Percentiles rank a stretch among this genome's conserved stretches.
phyloP scores from a whole-genome alignment of 2,797 vertebrate genomes.

The Pipistrellus pygmaeus region DNA sequence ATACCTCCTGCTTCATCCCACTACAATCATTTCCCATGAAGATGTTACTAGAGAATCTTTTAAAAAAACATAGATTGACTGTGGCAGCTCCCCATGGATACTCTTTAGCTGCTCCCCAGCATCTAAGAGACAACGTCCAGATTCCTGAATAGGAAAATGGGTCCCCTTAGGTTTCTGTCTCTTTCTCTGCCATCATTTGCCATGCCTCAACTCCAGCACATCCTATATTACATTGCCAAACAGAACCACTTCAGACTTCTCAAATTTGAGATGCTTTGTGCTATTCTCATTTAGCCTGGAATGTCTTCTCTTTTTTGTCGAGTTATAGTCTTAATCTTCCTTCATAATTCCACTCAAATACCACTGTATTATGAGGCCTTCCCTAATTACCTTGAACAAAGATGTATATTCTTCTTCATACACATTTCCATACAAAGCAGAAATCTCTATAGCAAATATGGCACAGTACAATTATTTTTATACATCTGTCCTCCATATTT shows the following conservation, averaged over 20 bases:
- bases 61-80: background rate
- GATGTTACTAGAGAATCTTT: background rate
- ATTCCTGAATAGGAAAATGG: background rate
- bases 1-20: background rate
- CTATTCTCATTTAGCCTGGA: background rate
- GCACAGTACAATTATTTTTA: background rate
- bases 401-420: background rate
- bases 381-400: background rate
- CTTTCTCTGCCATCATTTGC: background rate
- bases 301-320: background rate
- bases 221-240: background rate
- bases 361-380: background rate
- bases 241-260: background rate
- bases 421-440: background rate
- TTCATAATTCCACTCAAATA: background rate
- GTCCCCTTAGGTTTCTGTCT: background rate
- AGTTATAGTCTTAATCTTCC: background rate
- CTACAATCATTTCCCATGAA: background rate
- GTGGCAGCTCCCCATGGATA: background rate
- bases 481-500: background rate
- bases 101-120: background rate
- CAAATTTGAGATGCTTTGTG: constrained; percentile 7
- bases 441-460: background rate
- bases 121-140: background rate
- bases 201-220: background rate